Evolutionary conservation across 2,113 vertebrate species (phyloP).

Genomic region (Gadus macrocephalus): DNA sequence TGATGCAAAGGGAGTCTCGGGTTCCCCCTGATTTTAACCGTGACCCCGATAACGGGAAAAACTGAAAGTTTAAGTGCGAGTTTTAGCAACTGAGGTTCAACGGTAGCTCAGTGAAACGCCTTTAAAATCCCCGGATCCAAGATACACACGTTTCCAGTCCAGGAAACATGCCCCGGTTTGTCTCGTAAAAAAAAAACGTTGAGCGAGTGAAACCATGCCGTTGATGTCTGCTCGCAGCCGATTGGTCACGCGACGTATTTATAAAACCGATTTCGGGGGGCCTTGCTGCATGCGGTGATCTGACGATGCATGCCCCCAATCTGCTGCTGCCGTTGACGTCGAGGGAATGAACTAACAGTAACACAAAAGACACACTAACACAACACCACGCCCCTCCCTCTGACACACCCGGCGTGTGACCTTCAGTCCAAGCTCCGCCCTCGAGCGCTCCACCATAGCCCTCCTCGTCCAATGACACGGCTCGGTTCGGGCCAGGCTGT

Average conservation of each 20-base stretch:
- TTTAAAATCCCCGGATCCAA: too few relatives aligned
- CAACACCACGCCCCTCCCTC: not conserved
- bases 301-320: conserved; percentile 56
- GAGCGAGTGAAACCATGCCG: conserved; percentile 19
- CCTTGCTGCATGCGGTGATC: conserved; percentile 56
- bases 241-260: conserved; percentile 13
- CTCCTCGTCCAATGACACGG: conserved; percentile 46
- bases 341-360: conserved; percentile 25
- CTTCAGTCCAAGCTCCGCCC: too few relatives aligned
- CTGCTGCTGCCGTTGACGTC: conserved; percentile 31
- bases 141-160: too few relatives aligned
- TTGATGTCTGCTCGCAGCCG: not conserved
- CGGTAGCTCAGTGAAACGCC: too few relatives aligned
- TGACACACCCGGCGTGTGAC: not conserved
- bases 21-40: conserved; percentile 9
- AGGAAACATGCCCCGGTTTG: conserved; percentile 28
- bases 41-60: conserved; percentile 29
- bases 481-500: conserved; percentile 75
- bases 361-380: conserved; percentile 1
- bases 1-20: conserved; percentile 24
- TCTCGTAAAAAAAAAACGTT: conserved; percentile 29
- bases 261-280: conserved; percentile 49
- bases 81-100: conserved; percentile 15
- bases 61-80: conserved; percentile 2
- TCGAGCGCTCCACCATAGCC: not conserved